Evolutionary conservation across 2,113 vertebrate species (phyloP).

Genomic region (Apodemus speciosus): DNA sequence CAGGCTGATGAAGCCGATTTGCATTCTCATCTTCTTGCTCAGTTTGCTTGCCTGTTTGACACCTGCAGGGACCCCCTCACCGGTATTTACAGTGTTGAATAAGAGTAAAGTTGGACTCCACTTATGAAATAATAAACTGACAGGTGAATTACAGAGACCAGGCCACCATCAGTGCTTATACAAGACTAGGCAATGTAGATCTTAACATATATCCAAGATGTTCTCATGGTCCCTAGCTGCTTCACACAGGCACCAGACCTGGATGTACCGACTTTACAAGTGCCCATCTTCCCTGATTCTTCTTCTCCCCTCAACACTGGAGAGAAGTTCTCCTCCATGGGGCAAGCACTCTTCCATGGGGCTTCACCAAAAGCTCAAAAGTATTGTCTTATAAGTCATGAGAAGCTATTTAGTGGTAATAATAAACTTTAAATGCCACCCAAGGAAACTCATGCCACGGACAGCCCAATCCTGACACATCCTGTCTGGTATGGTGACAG

Average conservation of each 20-base stretch:
- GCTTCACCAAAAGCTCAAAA: too few species aligned
- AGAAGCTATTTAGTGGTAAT: neutral
- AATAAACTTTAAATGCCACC: neutral
- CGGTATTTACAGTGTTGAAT: neutral
- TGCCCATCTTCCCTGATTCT: accelerated
- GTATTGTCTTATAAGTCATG: neutral
- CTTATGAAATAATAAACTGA: neutral
- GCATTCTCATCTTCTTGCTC: neutral
- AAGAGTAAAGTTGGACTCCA: neutral
- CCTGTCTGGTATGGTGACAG: too few species aligned
- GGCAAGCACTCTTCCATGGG: neutral
- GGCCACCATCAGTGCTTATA: neutral
- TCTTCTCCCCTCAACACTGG: neutral
- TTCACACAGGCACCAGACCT: neutral
- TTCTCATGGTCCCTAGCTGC: neutral
- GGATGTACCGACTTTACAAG: neutral
- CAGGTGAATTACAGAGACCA: neutral
- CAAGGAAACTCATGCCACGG: neutral
- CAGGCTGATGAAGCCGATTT: neutral
- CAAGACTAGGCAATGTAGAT: neutral
- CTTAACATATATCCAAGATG: neutral
- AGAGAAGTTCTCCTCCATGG: too few species aligned
- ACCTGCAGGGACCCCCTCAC: too few species aligned
- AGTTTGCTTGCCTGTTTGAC: neutral
- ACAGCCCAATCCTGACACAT: neutral